These are phyloP conservation scores for Bujurquina vittata DNA, from an alignment of 2,113 vertebrate species.

Conservation along the genomic window DNA sequence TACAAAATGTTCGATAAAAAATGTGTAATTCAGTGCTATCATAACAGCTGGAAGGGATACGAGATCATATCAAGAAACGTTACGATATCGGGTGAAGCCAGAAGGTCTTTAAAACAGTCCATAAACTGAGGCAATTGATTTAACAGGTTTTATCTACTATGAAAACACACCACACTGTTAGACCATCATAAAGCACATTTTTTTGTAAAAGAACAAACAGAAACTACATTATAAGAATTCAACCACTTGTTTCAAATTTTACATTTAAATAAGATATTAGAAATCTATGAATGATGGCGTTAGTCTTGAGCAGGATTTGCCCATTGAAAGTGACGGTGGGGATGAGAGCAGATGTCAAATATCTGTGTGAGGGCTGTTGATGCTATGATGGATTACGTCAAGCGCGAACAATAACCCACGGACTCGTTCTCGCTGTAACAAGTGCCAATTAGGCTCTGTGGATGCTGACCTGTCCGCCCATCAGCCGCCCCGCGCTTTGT, in stretches of 20 bases:
- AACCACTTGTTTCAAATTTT: slow-evolving; percentile 52
- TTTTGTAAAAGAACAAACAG: slow-evolving; percentile 38
- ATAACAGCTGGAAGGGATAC: slow-evolving; percentile 69
- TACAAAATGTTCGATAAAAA: slow-evolving; percentile 85
- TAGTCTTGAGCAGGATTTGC: slow-evolving; percentile 27
- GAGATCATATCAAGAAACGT: slow-evolving; percentile 73
- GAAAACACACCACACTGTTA: slow-evolving; percentile 66
- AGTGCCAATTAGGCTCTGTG: slow-evolving; percentile 66
- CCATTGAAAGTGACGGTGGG: slow-evolving; percentile 36
- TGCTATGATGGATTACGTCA: slow-evolving; percentile 35
- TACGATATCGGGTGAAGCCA: slow-evolving; percentile 68
- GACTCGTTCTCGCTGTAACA: slow-evolving; percentile 41
- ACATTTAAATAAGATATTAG: slow-evolving; percentile 49
- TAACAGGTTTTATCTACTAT: slow-evolving; percentile 64
- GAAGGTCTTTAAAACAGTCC: slow-evolving; percentile 60
- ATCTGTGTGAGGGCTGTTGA: not conserved
- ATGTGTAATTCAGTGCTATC: slow-evolving; percentile 76
- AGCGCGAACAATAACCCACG: slow-evolving; percentile 30
- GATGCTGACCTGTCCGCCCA: slow-evolving; percentile 39
- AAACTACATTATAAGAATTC: slow-evolving; percentile 51
- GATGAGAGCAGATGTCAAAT: slow-evolving; percentile 50
- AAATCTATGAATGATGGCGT: slow-evolving; percentile 34
- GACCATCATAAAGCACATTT: slow-evolving; percentile 62
- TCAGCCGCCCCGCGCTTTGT: slow-evolving; percentile 19
- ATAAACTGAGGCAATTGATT: slow-evolving; percentile 62